A percentile compares a stretch with the other conserved stretches of the same genome.
These are phyloP conservation scores for Acromyrmex echinatior DNA, from an alignment of 1,140 invertebrate species.

Conservation along the genomic window DNA sequence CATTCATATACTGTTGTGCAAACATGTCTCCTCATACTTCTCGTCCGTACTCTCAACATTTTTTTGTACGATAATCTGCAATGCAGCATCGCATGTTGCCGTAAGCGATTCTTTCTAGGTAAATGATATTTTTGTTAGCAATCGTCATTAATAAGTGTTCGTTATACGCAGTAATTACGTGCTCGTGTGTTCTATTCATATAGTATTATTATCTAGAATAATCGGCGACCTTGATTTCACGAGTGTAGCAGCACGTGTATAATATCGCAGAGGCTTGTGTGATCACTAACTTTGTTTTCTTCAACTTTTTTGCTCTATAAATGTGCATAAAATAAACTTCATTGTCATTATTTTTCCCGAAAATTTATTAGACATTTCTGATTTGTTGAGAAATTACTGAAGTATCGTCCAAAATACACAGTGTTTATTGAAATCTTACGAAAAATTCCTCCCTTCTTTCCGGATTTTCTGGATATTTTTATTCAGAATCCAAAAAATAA, in stretches of 20 bases:
- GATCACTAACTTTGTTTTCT: neutral
- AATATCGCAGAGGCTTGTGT: neutral
- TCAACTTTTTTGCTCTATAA: slow-evolving; percentile 8
- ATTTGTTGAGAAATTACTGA: neutral
- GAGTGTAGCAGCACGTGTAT: neutral
- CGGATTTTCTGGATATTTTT: too few species aligned
- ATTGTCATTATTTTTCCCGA: neutral
- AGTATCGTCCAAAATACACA: neutral
- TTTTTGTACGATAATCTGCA: neutral
- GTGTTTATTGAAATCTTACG: too few species aligned
- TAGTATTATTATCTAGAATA: slow-evolving; percentile 9
- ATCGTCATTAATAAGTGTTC: slow-evolving; percentile 14
- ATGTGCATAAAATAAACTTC: neutral
- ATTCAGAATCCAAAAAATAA: too few species aligned
- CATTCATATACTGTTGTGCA: neutral
- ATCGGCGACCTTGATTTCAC: slow-evolving; percentile 23
- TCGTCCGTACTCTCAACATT: neutral
- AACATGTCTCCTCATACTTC: slow-evolving; percentile 5
- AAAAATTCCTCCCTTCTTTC: too few species aligned
- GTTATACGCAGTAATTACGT: slow-evolving; percentile 1
- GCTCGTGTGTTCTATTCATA: neutral
- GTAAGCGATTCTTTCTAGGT: neutral
- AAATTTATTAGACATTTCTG: neutral
- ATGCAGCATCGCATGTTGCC: neutral
- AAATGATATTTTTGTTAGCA: slow-evolving; percentile 23